Evolutionary conservation across 2,797 vertebrate species (phyloP).

Genomic region (Mus spretus): DNA sequence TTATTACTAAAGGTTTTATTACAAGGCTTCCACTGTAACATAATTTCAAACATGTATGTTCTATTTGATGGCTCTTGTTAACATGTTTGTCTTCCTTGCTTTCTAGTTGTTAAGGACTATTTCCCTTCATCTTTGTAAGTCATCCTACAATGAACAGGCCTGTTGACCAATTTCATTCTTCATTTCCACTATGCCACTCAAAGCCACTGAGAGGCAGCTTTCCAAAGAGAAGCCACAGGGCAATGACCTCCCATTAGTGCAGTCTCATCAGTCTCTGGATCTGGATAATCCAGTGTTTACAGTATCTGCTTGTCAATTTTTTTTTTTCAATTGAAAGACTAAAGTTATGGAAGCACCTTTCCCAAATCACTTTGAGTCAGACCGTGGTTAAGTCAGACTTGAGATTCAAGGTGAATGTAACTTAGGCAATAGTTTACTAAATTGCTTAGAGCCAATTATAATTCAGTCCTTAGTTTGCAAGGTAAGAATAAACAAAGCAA

Average conservation of each 20-base stretch:
- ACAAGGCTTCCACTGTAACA: neutral
- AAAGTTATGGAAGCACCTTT: neutral
- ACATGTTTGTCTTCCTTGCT: neutral
- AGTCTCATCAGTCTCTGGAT: neutral
- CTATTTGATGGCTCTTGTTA: neutral
- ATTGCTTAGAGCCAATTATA: constrained; percentile 20
- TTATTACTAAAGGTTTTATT: constrained; percentile 37
- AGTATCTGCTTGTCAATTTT: neutral
- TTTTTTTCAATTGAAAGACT: constrained; percentile 54
- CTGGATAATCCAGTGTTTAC: neutral
- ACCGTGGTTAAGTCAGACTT: neutral
- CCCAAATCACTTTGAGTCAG: constrained; percentile 32
- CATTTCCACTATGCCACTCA: neutral
- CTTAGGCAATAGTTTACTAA: constrained; percentile 11
- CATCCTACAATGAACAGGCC: neutral
- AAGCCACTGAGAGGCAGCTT: constrained; percentile 45
- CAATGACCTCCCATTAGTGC: neutral
- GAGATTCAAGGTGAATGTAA: constrained; percentile 44
- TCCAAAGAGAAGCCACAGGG: neutral
- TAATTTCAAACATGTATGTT: constrained; percentile 59
- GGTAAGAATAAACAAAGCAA: constrained; percentile 40
- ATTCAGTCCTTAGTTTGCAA: constrained; percentile 25
- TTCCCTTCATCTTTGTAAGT: constrained; percentile 22
- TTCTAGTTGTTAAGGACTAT: constrained; percentile 38
- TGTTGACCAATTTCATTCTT: neutral